These are phyloP conservation scores for Indicator indicator DNA, from an alignment of 2,113 vertebrate genomes.

Conservation along the genomic window DNA sequence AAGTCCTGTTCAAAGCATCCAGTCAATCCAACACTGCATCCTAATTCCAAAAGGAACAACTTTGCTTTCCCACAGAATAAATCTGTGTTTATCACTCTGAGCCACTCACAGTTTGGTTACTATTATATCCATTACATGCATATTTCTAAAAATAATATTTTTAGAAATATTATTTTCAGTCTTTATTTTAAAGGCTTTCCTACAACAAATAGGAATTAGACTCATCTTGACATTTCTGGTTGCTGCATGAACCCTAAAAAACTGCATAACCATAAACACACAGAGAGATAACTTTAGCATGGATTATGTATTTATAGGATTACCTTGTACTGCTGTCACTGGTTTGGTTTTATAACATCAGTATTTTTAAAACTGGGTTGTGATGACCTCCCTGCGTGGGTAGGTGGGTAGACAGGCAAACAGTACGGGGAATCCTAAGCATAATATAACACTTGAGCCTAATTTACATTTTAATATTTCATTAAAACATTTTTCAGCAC, in stretches of 20 bases:
- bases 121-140: not conserved
- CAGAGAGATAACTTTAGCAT: not conserved
- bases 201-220: not conserved
- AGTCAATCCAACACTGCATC: not conserved
- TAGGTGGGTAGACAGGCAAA: not conserved
- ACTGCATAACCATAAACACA: not conserved
- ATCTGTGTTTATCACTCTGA: not conserved
- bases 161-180: not conserved
- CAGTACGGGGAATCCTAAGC: not conserved
- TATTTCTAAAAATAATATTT: not conserved
- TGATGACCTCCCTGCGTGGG: not conserved
- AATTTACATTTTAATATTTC: not conserved
- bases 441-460: not conserved
- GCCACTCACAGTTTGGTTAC: not conserved
- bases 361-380: slow-evolving; percentile 34
- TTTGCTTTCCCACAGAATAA: not conserved
- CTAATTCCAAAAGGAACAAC: not conserved
- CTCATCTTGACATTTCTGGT: not conserved
- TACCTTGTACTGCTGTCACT: not conserved
- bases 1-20: not conserved
- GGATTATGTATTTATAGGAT: slow-evolving; percentile 50
- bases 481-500: not conserved
- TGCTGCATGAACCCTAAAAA: not conserved
- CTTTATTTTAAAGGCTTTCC: not conserved
- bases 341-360: slow-evolving; percentile 28